phyloP scores from a whole-genome alignment of 1,140 invertebrate species.

The Eurosta solidaginis region DNA sequence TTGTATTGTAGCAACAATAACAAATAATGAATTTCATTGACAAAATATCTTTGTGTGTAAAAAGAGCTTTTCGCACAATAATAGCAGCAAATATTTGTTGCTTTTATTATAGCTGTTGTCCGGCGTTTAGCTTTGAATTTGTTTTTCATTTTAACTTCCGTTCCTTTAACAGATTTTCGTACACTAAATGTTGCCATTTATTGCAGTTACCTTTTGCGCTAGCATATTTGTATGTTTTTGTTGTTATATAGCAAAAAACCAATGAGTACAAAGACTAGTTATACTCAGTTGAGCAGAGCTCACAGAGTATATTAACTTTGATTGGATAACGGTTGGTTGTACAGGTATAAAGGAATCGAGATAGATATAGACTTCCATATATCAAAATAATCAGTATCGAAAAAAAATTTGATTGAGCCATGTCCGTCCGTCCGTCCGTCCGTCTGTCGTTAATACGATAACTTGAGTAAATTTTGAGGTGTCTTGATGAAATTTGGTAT shows the following conservation, averaged over 20 bases:
- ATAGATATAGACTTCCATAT: too few species aligned
- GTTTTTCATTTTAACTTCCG: constrained; percentile 21
- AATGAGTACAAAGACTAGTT: too few species aligned
- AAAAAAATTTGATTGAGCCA: too few species aligned
- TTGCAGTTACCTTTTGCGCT: not conserved
- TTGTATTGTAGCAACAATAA: not conserved
- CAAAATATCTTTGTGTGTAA: not conserved
- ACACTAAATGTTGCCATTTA: constrained; percentile 12
- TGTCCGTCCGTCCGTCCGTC: too few species aligned
- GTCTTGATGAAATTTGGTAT: too few species aligned
- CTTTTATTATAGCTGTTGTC: not conserved
- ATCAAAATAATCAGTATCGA: too few species aligned
- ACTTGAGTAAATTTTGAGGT: too few species aligned
- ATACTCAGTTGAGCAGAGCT: too few species aligned
- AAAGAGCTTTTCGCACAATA: not conserved
- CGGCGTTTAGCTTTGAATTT: constrained; percentile 5
- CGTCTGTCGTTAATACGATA: too few species aligned
- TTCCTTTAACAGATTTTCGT: not conserved
- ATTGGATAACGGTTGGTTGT: too few species aligned
- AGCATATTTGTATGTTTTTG: not conserved
- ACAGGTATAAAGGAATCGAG: too few species aligned
- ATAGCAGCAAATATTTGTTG: constrained; percentile 8
- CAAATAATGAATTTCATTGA: constrained; percentile 4
- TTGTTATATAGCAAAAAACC: not conserved
- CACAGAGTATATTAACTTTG: too few species aligned